phyloP scores from a whole-genome alignment of 2,113 vertebrate genomes.

The Romanogobio albipinnatus region DNA sequence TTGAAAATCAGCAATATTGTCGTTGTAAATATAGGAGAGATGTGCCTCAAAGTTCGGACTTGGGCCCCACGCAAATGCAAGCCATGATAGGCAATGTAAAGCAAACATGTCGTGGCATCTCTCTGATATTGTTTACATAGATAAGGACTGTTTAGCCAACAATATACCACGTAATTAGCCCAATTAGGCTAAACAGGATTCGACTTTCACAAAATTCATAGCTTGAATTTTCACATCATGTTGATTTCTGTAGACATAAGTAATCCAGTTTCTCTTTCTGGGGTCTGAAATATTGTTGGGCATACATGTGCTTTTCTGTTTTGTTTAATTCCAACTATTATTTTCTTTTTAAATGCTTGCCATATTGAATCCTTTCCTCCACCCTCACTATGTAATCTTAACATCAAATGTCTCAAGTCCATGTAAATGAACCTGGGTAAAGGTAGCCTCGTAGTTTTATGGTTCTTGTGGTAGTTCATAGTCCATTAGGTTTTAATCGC shows the following conservation, averaged over 20 bases:
- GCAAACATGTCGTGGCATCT: slow-evolving; percentile 12
- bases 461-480: slow-evolving; percentile 4
- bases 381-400: slow-evolving; percentile 13
- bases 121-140: slow-evolving; percentile 23
- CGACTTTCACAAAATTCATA: slow-evolving; percentile 73
- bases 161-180: slow-evolving; percentile 41
- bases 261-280: slow-evolving; percentile 69
- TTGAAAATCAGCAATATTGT: not conserved
- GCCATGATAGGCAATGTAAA: not conserved
- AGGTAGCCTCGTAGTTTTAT: not conserved
- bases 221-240: slow-evolving; percentile 75
- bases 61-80: slow-evolving; percentile 9
- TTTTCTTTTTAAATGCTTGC: slow-evolving; percentile 60
- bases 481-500: not conserved
- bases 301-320: slow-evolving; percentile 56
- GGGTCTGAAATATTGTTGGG: slow-evolving; percentile 62
- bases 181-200: slow-evolving; percentile 74
- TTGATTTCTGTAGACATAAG: slow-evolving; percentile 69
- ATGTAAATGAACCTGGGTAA: slow-evolving; percentile 19
- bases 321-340: slow-evolving; percentile 58
- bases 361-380: slow-evolving; percentile 52
- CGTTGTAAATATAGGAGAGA: not conserved
- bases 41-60: not conserved
- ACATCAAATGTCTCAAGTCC: not conserved
- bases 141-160: slow-evolving; percentile 23